phyloP scores from a whole-genome alignment of 2,797 vertebrate genomes.

The Lerista edwardsae region DNA sequence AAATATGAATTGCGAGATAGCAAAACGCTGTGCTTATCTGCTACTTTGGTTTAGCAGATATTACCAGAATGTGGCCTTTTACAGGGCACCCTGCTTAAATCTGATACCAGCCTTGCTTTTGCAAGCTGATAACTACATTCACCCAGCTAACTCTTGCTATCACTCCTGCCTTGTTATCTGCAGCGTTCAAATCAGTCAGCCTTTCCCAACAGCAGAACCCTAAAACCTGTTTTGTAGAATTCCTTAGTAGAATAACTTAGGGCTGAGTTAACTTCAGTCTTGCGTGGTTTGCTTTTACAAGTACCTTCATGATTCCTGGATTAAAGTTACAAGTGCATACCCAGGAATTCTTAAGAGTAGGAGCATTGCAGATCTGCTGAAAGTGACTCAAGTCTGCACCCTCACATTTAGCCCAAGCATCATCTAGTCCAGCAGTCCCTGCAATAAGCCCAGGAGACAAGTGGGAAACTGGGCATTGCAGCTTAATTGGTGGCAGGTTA shows the following conservation, averaged over 20 bases:
- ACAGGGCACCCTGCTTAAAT: not conserved
- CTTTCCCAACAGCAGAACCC: not conserved
- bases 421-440: not conserved
- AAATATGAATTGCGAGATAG: not conserved
- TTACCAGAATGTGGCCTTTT: not conserved
- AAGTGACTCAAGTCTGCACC: not conserved
- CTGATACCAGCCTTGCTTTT: not conserved
- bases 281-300: not conserved
- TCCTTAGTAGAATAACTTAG: not conserved
- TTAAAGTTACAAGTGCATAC: not conserved
- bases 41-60: not conserved
- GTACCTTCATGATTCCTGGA: not conserved
- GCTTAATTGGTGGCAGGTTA: too few relatives aligned
- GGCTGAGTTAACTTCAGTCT: not conserved
- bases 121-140: not conserved
- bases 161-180: not conserved
- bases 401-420: not conserved
- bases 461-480: too few relatives aligned
- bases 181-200: not conserved
- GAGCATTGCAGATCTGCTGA: not conserved
- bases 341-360: not conserved
- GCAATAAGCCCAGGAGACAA: not conserved
- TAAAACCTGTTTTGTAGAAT: not conserved
- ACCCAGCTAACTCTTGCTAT: not conserved
- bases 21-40: not conserved